Evolutionary conservation across 2,113 vertebrate genomes (phyloP).

Genomic region (Rhinogobius similis): DNA sequence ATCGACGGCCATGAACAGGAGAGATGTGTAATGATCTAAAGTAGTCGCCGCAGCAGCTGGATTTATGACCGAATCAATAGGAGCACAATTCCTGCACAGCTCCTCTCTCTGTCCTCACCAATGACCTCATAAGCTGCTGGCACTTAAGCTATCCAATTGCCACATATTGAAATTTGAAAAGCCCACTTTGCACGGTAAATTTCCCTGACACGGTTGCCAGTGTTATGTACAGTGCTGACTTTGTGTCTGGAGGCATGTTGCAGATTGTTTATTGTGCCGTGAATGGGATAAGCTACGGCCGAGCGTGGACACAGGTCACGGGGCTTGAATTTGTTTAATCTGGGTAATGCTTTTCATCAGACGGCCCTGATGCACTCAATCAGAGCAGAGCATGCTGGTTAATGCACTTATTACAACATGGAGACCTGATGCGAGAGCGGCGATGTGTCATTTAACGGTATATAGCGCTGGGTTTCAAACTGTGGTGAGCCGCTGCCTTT

Average conservation of each 20-base stretch:
- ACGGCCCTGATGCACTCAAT: constrained; percentile 66
- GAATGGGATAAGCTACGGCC: constrained; percentile 42
- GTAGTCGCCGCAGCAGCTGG: constrained; percentile 54
- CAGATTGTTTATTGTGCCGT: constrained; percentile 52
- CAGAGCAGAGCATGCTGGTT: constrained; percentile 46
- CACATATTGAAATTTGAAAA: constrained; percentile 69
- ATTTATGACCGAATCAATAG: constrained; percentile 70
- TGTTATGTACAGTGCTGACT: constrained; percentile 39
- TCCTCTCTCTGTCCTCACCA: constrained; percentile 56
- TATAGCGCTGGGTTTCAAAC: not conserved
- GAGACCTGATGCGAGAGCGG: constrained; percentile 10
- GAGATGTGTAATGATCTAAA: constrained; percentile 57
- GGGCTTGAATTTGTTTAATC: constrained; percentile 71
- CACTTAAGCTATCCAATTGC: constrained; percentile 61
- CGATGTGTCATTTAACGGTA: not conserved
- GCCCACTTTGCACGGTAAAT: constrained; percentile 61
- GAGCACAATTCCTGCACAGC: constrained; percentile 52
- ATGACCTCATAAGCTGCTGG: constrained; percentile 63
- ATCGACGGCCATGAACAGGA: constrained; percentile 47
- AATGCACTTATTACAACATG: constrained; percentile 59
- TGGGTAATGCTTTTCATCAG: constrained; percentile 72
- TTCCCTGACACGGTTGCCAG: constrained; percentile 38
- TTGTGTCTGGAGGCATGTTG: constrained; percentile 29
- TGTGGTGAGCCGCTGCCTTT: not conserved
- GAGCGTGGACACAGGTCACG: constrained; percentile 52